Evolutionary conservation across 53 echinoderm and acorn worm genomes (phyloP), one percentile per base, ranked within the genome.

Genomic region (Hippasteria phrygiana): DNA sequence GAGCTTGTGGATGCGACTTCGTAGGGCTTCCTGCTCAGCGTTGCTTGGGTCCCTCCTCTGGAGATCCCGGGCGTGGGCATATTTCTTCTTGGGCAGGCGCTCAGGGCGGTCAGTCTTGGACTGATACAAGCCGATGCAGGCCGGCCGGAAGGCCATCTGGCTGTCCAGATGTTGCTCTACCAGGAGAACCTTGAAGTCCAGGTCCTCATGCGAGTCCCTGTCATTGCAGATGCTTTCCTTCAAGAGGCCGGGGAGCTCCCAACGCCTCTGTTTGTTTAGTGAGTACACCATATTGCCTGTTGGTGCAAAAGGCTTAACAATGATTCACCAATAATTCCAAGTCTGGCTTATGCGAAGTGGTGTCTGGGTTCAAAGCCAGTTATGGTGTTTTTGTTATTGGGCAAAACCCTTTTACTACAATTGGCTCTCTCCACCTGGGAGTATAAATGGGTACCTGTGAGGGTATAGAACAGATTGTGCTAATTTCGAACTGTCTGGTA

Each of bases 221-320:
- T 78, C 74, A 8, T 81, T 56, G 48, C 63, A 53, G 74, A 92
- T 92, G 88, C 80, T 92, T 17, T 95, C 87, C 71, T 95, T 91
- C 11, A 95, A 62, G 42, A 95, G 78, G 27, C 45, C 56, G 39
- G 95, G 95, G 10, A 95, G 73, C 65, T 91, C 88, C 95, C 95
- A 95, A 55, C 95, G 87, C 50, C 87, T 93, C 6, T 71, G 71
- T 64, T 95, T 95, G 76, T 95, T 95, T 17, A 95, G 63, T 2
- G 93, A 93, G 78, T 93, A 93, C 1, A 48, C 20, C 29, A 87
- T 74, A 43, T 54, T 24, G 20, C 73, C 74, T 55, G 74, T 47
- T 17, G 59, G 55, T 55, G 37, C 55, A 35, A 77, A 55, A 1
- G 46, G 10, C 46, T 54, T 7, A 75, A 50, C 18, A 71, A 71